These are phyloP conservation scores for Lepilemur ruficaudatus DNA, from an alignment of 2,797 vertebrate species.

Conservation along the genomic window DNA sequence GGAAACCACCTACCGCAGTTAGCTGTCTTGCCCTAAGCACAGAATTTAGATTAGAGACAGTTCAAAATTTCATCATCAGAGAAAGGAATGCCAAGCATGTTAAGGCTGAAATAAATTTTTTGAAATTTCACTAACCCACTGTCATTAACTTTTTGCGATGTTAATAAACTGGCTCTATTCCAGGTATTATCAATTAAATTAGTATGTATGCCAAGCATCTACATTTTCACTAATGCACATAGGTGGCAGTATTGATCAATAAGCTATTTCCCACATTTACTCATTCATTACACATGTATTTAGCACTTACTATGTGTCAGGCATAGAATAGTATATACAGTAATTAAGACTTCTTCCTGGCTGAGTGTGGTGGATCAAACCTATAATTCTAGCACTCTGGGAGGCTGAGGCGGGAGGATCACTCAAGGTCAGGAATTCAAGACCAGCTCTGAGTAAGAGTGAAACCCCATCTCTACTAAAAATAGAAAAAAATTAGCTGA, in stretches of 20 bases:
- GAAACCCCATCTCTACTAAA: too few species aligned
- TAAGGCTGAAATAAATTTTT: slow-evolving; percentile 84
- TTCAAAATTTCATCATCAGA: slow-evolving; percentile 90
- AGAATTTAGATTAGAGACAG: slow-evolving; percentile 80
- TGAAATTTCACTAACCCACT: slow-evolving; percentile 86
- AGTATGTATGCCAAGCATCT: background rate
- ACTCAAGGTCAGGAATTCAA: too few species aligned
- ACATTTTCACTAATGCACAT: slow-evolving; percentile 48
- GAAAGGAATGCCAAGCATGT: slow-evolving; percentile 92
- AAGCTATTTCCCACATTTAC: background rate
- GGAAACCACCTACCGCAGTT: slow-evolving; percentile 60
- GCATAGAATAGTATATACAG: background rate
- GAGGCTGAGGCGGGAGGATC: too few species aligned
- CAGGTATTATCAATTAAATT: slow-evolving; percentile 73
- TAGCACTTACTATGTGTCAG: background rate
- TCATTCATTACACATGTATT: background rate
- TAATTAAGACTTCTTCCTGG: background rate
- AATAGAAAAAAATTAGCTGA: too few species aligned
- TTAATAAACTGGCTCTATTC: slow-evolving; percentile 69
- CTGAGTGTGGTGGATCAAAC: too few species aligned
- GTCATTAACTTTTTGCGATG: slow-evolving; percentile 85
- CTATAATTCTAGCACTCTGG: too few species aligned
- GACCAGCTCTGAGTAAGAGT: too few species aligned
- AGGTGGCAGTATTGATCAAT: background rate
- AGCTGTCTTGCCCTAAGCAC: slow-evolving; percentile 71